Evolutionary conservation across 2,797 vertebrate species (phyloP), one percentile per base, ranked within the genome.

Genomic region (Helicolenus hilgendorfi): DNA sequence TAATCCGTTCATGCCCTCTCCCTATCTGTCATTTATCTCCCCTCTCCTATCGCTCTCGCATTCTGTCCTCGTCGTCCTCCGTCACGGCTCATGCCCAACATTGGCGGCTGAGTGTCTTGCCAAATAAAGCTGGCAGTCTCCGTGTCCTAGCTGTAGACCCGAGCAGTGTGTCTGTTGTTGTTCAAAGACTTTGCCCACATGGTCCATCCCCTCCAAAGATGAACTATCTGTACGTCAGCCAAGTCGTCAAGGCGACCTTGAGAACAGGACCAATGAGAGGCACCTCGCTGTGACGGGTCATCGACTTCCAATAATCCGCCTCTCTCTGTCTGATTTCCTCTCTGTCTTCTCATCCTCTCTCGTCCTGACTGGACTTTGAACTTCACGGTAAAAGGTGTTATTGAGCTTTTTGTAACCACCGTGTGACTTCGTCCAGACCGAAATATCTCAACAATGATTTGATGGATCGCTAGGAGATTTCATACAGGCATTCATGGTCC

Each of bases 101-200:
- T 33, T 13, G 33, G 41, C 11, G 41, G 24, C 53, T 18, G 38
- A 49, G 18, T 5, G 24, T 35, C 71, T 72, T 79, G 33, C 68
- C 82, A 85, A 71, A 76, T 62, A 72, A 77, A 72, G 36, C 73
- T 82, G 85, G 36, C 73, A 56, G 70, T 29, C 29, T 7, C 22
- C 0, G n/a, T 55, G 38, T 84, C 72, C 15, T 59, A 24, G 27
- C 67, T 75, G 45, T 53, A 35, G 73, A 55, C 9, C 22, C 1
- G 3, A 55, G 38, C 22, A n/a, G 97, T 98, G 94, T 49, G 45
- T 22, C 49, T 98, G 97, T 98, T 60, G 18, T 26, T 63, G 68
- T 60, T 86, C 64, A 81, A 63, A 85, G 65, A 64, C 72, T 72
- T 84, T 26, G 5, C 27, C 62, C 29, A 24, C 72, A 60, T 53